phyloP scores from a whole-genome alignment of 2,888 invertebrate species.

The Melanophora roralis region DNA sequence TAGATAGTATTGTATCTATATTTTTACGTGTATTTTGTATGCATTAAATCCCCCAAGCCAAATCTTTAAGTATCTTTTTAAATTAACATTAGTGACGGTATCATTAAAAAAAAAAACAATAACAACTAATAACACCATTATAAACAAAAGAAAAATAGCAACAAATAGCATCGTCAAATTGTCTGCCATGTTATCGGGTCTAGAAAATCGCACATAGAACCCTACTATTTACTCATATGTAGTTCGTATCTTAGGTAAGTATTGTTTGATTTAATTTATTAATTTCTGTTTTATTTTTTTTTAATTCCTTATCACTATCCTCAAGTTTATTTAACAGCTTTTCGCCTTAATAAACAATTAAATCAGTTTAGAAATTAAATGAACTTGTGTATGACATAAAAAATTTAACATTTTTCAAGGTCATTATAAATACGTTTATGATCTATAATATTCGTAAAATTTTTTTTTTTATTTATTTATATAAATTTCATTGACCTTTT shows the following conservation, averaged over 20 bases:
- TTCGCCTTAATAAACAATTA: slow-evolving; percentile 5
- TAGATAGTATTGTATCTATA: no score
- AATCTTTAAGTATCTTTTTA: background rate
- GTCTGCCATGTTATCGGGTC: slow-evolving; percentile 50
- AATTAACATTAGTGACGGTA: background rate
- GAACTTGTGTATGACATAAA: slow-evolving; percentile 43
- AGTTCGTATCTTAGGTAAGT: slow-evolving; percentile 24
- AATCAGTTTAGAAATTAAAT: slow-evolving; percentile 17
- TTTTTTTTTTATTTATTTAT: background rate
- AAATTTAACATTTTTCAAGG: slow-evolving; percentile 19
- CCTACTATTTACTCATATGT: background rate
- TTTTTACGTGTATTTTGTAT: background rate
- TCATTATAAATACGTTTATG: no score
- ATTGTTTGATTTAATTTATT: slow-evolving; percentile 8
- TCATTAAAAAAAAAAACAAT: background rate
- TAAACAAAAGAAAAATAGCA: background rate
- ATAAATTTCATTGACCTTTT: slow-evolving; percentile 38
- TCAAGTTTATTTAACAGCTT: background rate
- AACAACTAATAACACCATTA: slow-evolving; percentile 6
- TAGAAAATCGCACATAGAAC: slow-evolving; percentile 27
- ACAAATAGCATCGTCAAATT: slow-evolving; percentile 39
- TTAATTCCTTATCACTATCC: slow-evolving; percentile 47
- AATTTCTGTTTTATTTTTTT: background rate
- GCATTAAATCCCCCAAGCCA: background rate
- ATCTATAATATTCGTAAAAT: background rate